These are phyloP conservation scores for Gallirallus australis DNA, from an alignment of 2,797 vertebrate genomes.

Conservation along the genomic window DNA sequence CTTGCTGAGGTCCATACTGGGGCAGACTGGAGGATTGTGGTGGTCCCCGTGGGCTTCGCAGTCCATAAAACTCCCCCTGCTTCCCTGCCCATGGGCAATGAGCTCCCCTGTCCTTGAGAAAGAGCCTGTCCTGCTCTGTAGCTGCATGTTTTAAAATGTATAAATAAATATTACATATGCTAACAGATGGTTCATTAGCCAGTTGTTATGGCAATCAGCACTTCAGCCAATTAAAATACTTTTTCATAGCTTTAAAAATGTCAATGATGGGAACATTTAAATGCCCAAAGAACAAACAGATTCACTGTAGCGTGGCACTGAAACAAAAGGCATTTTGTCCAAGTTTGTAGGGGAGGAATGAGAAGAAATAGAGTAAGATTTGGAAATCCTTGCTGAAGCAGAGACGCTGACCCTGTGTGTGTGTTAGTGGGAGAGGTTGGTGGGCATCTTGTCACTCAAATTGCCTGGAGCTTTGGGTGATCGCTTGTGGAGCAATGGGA, in stretches of 20 bases:
- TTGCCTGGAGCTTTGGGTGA: background rate
- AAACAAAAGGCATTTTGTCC: background rate
- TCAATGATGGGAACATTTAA: slow-evolving; percentile 40
- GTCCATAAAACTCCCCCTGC: background rate
- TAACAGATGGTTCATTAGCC: slow-evolving; percentile 77
- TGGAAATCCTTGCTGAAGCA: background rate
- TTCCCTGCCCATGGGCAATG: background rate
- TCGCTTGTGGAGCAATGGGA: background rate
- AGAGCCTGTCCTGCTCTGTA: background rate
- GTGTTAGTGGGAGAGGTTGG: background rate
- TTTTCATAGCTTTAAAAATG: slow-evolving; percentile 68
- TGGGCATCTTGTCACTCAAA: background rate
- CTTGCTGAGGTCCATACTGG: background rate
- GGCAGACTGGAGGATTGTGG: background rate
- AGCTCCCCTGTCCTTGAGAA: slow-evolving; percentile 18
- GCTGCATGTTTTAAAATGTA: background rate
- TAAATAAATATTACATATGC: slow-evolving; percentile 79
- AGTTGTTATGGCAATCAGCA: slow-evolving; percentile 79
- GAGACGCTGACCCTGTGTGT: background rate
- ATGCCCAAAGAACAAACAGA: slow-evolving; percentile 39
- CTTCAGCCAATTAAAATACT: slow-evolving; percentile 75
- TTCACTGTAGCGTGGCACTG: background rate
- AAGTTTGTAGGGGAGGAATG: background rate
- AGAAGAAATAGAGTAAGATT: background rate
- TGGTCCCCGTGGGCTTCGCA: background rate